Conservation (phyloP, 2,888 invertebrate species). For the Trichacis sp. region DNA sequence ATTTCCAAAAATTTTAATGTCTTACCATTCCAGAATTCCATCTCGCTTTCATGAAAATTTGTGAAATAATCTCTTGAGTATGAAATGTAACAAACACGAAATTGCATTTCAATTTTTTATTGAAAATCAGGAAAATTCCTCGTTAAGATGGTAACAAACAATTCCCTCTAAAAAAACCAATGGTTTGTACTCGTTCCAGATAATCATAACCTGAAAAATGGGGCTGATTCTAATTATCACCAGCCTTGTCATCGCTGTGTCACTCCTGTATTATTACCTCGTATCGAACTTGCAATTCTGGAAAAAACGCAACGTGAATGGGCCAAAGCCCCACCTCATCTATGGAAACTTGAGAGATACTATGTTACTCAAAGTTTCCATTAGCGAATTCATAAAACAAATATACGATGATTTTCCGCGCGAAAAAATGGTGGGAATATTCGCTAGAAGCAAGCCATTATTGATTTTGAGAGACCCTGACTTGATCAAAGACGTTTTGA, state of each 20-base stretch:
- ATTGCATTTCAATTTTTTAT: too few species aligned
- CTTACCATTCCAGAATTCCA: too few species aligned
- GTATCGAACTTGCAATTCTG: conserved; percentile 65
- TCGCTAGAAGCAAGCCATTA: conserved; percentile 58
- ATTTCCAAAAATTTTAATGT: too few species aligned
- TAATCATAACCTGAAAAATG: not conserved
- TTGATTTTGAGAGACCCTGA: conserved; percentile 64
- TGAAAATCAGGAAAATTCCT: too few species aligned
- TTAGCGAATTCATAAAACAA: not conserved
- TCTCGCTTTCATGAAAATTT: too few species aligned
- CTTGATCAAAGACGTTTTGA: conserved; percentile 62
- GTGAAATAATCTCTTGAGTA: too few species aligned
- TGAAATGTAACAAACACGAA: too few species aligned
- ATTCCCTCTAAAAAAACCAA: too few species aligned
- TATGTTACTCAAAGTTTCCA: conserved; percentile 10
- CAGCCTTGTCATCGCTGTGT: conserved; percentile 65
- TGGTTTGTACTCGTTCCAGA: too few species aligned
- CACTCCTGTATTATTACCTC: conserved; percentile 47
- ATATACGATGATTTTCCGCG: conserved; percentile 28
- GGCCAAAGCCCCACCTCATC: conserved; percentile 59
- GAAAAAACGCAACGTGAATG: conserved; percentile 62
- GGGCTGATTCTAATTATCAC: conserved; percentile 43
- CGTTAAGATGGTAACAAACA: too few species aligned
- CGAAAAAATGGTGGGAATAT: conserved; percentile 63
- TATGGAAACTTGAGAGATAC: conserved; percentile 63